Conservation (phyloP, 92 coral and sea anemone genomes). For the Epizoanthus stellaris region DNA sequence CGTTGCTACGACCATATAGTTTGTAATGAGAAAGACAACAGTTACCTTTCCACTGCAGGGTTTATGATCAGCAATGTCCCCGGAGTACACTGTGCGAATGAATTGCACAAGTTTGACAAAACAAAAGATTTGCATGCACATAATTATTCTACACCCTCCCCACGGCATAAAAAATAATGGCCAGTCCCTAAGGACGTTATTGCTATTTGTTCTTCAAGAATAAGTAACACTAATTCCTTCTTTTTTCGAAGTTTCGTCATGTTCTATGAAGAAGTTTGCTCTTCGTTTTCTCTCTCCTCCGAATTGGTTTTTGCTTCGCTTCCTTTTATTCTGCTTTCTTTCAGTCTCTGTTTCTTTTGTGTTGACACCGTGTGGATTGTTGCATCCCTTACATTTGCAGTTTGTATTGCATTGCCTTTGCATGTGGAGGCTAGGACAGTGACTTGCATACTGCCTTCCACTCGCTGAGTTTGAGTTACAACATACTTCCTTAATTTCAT, state of each 20-base stretch:
- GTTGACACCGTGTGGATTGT: conserved; percentile 51
- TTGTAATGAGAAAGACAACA: too few relatives aligned
- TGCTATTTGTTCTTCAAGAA: too few relatives aligned
- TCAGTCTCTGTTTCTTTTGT: background rate
- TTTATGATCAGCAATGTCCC: too few relatives aligned
- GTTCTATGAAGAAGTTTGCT: conserved; percentile 29
- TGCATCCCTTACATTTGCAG: conserved; percentile 61
- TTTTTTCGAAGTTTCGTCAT: conserved; percentile 44
- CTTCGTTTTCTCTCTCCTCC: conserved; percentile 59
- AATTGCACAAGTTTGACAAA: conserved; percentile 55
- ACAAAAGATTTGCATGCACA: too few relatives aligned
- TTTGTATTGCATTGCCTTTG: conserved; percentile 36
- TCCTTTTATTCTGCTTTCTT: conserved; percentile 20
- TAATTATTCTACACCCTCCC: too few relatives aligned
- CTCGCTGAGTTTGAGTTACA: conserved; percentile 27
- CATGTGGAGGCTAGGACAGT: conserved; percentile 64
- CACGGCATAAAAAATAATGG: too few relatives aligned
- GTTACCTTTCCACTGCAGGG: too few relatives aligned
- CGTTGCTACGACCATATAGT: too few relatives aligned
- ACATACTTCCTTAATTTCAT: conserved; percentile 38
- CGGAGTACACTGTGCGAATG: background rate
- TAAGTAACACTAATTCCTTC: conserved; percentile 37
- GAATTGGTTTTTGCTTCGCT: conserved; percentile 30
- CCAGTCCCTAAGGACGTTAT: too few relatives aligned
- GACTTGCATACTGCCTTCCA: conserved; percentile 53